Evolutionary conservation across 2,888 invertebrate genomes (phyloP).

Genomic region (Nymphalis c-album): DNA sequence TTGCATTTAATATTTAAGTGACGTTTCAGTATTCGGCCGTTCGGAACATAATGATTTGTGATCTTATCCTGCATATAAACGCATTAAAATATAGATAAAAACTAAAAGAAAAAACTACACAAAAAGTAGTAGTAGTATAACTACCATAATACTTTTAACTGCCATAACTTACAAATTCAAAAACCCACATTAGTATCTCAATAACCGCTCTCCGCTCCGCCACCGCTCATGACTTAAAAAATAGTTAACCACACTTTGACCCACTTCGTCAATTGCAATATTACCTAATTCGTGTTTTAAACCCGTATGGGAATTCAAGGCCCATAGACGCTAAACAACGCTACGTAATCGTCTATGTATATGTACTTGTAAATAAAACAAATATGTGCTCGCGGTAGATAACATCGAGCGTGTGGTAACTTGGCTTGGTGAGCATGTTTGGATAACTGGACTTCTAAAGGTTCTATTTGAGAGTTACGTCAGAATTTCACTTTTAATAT

Average conservation of each 20-base stretch:
- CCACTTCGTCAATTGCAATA: conserved; percentile 66
- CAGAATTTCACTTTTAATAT: no score
- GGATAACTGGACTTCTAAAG: conserved; percentile 10
- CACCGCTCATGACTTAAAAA: conserved; percentile 33
- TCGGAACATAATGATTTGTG: no score
- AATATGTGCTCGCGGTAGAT: conserved; percentile 34
- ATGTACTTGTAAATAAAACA: conserved; percentile 32
- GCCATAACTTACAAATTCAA: no score
- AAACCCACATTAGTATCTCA: background rate
- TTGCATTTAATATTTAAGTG: no score
- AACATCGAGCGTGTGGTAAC: conserved; percentile 33
- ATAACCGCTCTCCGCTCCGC: conserved; percentile 17
- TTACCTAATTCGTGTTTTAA: conserved; percentile 72
- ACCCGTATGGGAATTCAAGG: conserved; percentile 66
- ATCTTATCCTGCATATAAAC: no score
- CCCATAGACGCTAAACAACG: conserved; percentile 43
- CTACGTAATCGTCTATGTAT: conserved; percentile 22
- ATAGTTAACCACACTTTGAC: conserved; percentile 52
- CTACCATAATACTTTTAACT: no score
- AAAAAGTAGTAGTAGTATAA: no score
- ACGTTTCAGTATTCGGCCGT: no score
- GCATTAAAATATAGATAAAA: no score
- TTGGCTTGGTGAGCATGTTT: conserved; percentile 7
- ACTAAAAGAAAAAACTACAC: no score
- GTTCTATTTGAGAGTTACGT: no score